Evolutionary conservation across 1,140 invertebrate species (phyloP), one percentile per base, ranked within the genome.

Genomic region (Cydia pomonella): DNA sequence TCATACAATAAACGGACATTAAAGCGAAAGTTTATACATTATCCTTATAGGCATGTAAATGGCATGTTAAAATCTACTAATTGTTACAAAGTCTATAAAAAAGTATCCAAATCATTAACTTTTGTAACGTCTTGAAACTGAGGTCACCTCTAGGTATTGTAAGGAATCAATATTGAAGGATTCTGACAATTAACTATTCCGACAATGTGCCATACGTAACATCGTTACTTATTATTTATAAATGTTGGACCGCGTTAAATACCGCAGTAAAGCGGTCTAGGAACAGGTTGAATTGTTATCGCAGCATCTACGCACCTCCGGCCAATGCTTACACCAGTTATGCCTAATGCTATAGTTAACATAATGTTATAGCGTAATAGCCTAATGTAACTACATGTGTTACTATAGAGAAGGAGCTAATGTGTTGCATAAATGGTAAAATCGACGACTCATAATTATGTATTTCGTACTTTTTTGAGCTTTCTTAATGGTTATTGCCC

Each of bases 271-370:
- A 21, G 53, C 21, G 18, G 47, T 10, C 53, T 23, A 23, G 53
- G 53, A 59, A 59, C 53, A 59, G 21, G 53, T 59, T 59, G n/a
- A 23, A 59, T 59, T 59, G 7, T 59, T 59, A 59, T 59, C 53
- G n/a, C 10, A 23, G n/a, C 7, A 59, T 59, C 53, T 59, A 59
- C 53, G 53, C 53, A 59, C 53, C 53, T 59, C 53, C 18, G 53
- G 53, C 53, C 21, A 59, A 59, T 21, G 53, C 53, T 59, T 59
- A 59, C 18, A 23, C 53, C 21, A n/a, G 21, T n/a, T 23, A 59
- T 59, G 53, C 9, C 21, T 59, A 59, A 59, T 59, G 21, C 10
- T 59, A 59, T 23, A 59, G 53, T 59, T 59, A 59, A 10, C 21
- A 59, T 59, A 59, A 59, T 59, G 0, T 59, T 59, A 59, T 59